phyloP scores from a whole-genome alignment of 2,797 vertebrate species.

The Ctenopoma multispine region DNA sequence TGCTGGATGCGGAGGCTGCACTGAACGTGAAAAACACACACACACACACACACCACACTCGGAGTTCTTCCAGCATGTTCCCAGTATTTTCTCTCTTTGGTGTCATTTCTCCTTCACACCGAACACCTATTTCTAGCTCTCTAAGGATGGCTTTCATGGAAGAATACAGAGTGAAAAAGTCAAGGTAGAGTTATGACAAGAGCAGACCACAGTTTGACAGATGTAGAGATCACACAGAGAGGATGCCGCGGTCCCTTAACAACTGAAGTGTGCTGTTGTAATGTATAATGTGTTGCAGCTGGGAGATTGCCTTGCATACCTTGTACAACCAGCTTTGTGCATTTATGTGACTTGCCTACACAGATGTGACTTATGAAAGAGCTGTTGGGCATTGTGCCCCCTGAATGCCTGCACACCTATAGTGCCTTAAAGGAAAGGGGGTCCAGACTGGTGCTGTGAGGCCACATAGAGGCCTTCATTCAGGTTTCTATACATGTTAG shows the following conservation, averaged over 20 bases:
- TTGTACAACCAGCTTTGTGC: constrained; percentile 43
- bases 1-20: constrained; percentile 23
- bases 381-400: constrained; percentile 51
- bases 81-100: constrained; percentile 47
- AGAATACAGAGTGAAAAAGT: constrained; percentile 40
- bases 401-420: constrained; percentile 63
- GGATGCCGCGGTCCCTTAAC: constrained; percentile 63
- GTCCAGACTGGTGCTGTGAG: constrained; percentile 49
- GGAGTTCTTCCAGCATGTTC: constrained; percentile 45
- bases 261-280: constrained; percentile 54
- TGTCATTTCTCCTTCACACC: constrained; percentile 60
- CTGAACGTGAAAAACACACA: constrained; percentile 7
- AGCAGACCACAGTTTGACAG: constrained; percentile 62
- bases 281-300: constrained; percentile 68
- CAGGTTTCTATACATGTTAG: constrained; percentile 64
- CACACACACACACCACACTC: constrained; percentile 16
- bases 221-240: constrained; percentile 67
- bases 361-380: constrained; percentile 65
- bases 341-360: constrained; percentile 50
- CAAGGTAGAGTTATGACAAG: constrained; percentile 57
- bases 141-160: constrained; percentile 58
- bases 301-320: constrained; percentile 51
- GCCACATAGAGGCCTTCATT: constrained; percentile 60
- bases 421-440: constrained; percentile 52
- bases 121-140: constrained; percentile 52